phyloP scores from a whole-genome alignment of 2,888 invertebrate genomes.

The Deroplatys truncata region DNA sequence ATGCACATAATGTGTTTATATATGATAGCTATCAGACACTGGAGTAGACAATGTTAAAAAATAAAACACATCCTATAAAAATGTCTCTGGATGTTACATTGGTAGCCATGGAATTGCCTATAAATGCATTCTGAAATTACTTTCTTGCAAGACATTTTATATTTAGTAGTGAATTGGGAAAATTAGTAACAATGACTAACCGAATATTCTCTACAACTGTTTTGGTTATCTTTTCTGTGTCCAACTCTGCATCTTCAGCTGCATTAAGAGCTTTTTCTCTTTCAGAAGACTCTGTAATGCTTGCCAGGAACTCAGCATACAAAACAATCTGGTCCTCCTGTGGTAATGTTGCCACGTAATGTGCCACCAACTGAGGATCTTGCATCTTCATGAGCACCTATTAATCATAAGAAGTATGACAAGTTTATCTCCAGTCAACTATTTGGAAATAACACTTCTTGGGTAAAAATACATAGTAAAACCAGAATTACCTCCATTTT shows the following conservation, averaged over 20 bases:
- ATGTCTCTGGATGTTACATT: too few relatives aligned
- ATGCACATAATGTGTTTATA: too few relatives aligned
- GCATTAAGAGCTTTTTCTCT: constrained; percentile 64
- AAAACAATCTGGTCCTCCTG: constrained; percentile 55
- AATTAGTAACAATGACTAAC: constrained; percentile 26
- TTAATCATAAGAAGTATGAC: background rate
- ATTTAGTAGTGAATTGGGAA: too few relatives aligned
- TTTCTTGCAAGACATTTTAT: too few relatives aligned
- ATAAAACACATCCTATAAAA: too few relatives aligned
- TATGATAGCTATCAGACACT: too few relatives aligned
- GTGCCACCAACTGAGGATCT: constrained; percentile 76
- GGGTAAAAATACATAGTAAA: background rate
- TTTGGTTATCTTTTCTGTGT: constrained; percentile 80
- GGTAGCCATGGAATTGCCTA: too few relatives aligned
- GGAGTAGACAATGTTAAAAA: too few relatives aligned
- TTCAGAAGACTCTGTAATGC: constrained; percentile 56
- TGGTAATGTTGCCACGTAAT: constrained; percentile 78
- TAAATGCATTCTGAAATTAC: too few relatives aligned
- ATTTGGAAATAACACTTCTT: background rate
- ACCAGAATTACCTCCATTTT: background rate
- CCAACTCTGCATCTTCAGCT: constrained; percentile 69
- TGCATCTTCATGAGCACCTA: constrained; percentile 68
- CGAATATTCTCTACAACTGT: constrained; percentile 75
- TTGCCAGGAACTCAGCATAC: constrained; percentile 61
- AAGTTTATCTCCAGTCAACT: background rate